Evolutionary conservation across 2,113 vertebrate species (phyloP), one percentile per base, ranked within the genome.

Genomic region (Caranx melampygus): DNA sequence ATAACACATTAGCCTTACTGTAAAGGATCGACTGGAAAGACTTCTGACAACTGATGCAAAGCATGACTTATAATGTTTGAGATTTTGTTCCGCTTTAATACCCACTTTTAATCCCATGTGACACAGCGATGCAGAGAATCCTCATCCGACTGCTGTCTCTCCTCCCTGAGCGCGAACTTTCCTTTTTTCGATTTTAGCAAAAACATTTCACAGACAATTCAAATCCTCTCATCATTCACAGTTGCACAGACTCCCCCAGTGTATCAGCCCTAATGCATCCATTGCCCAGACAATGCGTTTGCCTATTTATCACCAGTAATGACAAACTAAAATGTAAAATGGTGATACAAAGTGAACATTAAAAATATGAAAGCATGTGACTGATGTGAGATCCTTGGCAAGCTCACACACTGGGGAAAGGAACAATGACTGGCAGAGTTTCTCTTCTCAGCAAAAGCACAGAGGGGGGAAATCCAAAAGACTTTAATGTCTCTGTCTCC

Each of bases 241-340:
- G 60, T 64, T 6, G 3, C 12, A 10, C 15, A 64, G 63, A 69
- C 72, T 85, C 74, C 67, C 67, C 66, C 5, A 47, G 72, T 85
- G 84, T 11, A 76, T 67, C 82, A 44, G 1, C 47, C 49, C 78
- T 82, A 83, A 87, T 83, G 79, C 62, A 84, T 76, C 87, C 79
- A 62, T 67, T 63, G 78, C 89, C 80, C 78, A 84, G 80, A 86
- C 76, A 68, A 84, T 75, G 71, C 57, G 0, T 87, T 71, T 52
- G 59, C 60, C 89, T 77, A 88, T 91, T 92, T 66, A 87, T 91
- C 89, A 91, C 26, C 52, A 54, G 72, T 89, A 87, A 80, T 84
- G 87, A 86, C 3, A 57, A 79, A 75, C 85, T 72, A 69, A 75
- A 88, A 87, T 71, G 68, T 71, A 84, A 81, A 88, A 84, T 63